These are phyloP conservation scores for Meghimatium bilineatum DNA, from an alignment of 2,888 invertebrate genomes.

Conservation along the genomic window DNA sequence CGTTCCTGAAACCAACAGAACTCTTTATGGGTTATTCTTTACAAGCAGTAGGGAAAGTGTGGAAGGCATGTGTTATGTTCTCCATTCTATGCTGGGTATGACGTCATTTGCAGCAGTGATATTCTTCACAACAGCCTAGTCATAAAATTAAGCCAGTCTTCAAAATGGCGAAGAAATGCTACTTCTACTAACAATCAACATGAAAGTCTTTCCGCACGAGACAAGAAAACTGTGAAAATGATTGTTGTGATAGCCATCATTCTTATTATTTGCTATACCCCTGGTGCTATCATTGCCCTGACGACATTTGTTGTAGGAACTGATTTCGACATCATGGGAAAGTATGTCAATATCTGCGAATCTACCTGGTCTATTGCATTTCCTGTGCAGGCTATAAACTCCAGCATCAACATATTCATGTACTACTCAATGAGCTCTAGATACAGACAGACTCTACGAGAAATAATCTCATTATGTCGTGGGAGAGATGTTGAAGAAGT, in stretches of 20 bases:
- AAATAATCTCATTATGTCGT: not conserved
- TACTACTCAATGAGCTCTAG: constrained; percentile 26
- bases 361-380: not conserved
- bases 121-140: constrained; percentile 12
- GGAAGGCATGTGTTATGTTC: not conserved
- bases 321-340: constrained; percentile 6
- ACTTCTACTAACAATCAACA: not conserved
- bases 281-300: not conserved
- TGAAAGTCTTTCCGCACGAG: not conserved
- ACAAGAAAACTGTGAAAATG: constrained; percentile 14
- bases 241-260: constrained; percentile 5
- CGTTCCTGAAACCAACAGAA: not conserved
- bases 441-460: not conserved
- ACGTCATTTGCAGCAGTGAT: constrained; percentile 9
- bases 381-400: not conserved
- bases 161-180: constrained; percentile 1
- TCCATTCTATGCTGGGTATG: not conserved
- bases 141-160: not conserved
- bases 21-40: not conserved
- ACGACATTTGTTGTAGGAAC: not conserved
- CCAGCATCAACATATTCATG: constrained; percentile 17
- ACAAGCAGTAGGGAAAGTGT: not conserved
- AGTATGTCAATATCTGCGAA: not conserved
- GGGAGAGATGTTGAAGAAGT: not conserved
- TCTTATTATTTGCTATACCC: constrained; percentile 22